Evolutionary conservation across 2,113 vertebrate species (phyloP).

Genomic region (Gnathonemus echidnorhynchus): DNA sequence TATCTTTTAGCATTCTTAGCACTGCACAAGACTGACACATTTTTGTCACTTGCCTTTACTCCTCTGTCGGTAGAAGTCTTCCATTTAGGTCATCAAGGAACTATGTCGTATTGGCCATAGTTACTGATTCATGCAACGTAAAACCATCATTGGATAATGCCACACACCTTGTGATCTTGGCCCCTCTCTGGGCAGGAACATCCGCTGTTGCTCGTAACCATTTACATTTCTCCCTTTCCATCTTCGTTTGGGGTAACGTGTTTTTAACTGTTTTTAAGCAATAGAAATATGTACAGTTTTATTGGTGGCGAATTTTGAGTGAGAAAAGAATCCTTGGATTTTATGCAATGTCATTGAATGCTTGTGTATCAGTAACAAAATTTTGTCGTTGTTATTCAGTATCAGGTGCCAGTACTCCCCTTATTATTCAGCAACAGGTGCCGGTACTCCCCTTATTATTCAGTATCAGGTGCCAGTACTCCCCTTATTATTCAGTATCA

Average conservation of each 20-base stretch:
- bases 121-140: neutral
- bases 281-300: no score
- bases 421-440: no score
- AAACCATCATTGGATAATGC: neutral
- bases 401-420: no score
- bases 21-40: neutral
- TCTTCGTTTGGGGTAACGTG: neutral
- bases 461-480: no score
- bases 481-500: no score
- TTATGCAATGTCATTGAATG: no score
- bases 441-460: no score
- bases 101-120: neutral
- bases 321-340: no score
- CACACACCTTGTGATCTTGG: neutral
- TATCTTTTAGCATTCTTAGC: neutral
- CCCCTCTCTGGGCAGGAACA: neutral
- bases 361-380: no score
- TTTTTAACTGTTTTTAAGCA: no score
- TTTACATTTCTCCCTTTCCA: neutral
- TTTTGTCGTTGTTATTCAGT: neutral
- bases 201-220: neutral
- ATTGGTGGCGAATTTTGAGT: no score
- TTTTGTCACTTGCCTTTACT: neutral
- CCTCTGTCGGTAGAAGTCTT: neutral
- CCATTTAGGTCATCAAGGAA: neutral